Evolutionary conservation across 1,140 invertebrate species (phyloP).

Genomic region (Copidosoma floridanum): DNA sequence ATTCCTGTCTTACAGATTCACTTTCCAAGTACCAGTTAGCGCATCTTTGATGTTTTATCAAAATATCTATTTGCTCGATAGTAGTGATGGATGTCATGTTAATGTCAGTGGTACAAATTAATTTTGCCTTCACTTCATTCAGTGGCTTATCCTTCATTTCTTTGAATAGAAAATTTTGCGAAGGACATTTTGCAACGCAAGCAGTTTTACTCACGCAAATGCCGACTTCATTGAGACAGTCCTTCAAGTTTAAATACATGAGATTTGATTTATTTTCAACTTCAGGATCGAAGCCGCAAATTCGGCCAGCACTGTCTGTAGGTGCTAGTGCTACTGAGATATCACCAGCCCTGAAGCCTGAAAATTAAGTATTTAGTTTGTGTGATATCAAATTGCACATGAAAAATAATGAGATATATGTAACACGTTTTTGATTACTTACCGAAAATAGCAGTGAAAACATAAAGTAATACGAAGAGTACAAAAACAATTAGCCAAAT

Average conservation of each 20-base stretch:
- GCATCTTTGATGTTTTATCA: constrained; percentile 65
- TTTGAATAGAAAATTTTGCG: constrained; percentile 43
- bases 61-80: constrained; percentile 36
- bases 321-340: constrained; percentile 51
- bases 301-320: constrained; percentile 69
- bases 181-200: constrained; percentile 77
- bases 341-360: background rate
- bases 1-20: constrained; percentile 33
- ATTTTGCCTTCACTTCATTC: constrained; percentile 45
- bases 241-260: constrained; percentile 80
- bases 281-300: constrained; percentile 72
- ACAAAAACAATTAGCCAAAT: background rate
- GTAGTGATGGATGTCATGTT: constrained; percentile 38
- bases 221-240: constrained; percentile 61
- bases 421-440: background rate
- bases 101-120: constrained; percentile 69
- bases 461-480: background rate
- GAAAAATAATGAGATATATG: too few relatives aligned
- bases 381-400: too few relatives aligned
- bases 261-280: constrained; percentile 71
- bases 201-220: constrained; percentile 74
- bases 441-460: background rate
- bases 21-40: constrained; percentile 74
- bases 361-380: background rate
- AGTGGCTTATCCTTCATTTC: background rate